These are phyloP conservation scores for Hypomecis atomaria DNA, from an alignment of 2,888 invertebrate genomes.

Conservation along the genomic window DNA sequence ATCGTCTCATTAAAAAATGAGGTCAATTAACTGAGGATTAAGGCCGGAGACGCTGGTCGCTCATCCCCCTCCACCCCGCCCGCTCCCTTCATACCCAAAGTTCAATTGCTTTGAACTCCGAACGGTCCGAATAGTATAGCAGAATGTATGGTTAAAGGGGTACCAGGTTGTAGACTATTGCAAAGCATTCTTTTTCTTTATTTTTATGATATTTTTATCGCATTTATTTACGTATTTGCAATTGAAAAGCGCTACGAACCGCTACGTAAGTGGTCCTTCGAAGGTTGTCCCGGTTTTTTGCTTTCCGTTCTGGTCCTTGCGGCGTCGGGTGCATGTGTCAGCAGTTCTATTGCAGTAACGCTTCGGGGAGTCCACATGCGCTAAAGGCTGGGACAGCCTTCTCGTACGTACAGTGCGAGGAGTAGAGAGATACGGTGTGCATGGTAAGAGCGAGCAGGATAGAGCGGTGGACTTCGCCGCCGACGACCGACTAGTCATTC, in stretches of 20 bases:
- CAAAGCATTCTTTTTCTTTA: constrained; percentile 71
- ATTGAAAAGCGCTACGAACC: constrained; percentile 70
- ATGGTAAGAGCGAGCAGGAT: constrained; percentile 53
- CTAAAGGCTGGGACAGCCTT: constrained; percentile 81
- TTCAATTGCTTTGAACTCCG: constrained; percentile 78
- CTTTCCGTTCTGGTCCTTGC: constrained; percentile 81
- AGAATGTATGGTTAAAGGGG: constrained; percentile 82
- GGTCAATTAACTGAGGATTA: constrained; percentile 81
- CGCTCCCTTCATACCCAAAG: constrained; percentile 51
- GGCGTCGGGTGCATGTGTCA: constrained; percentile 76
- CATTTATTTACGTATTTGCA: constrained; percentile 79
- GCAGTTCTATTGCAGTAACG: constrained; percentile 53
- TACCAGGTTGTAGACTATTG: constrained; percentile 82
- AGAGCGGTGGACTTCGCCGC: constrained; percentile 30
- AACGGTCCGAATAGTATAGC: constrained; percentile 70
- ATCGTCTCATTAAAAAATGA: constrained; percentile 73
- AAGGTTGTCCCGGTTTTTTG: constrained; percentile 86
- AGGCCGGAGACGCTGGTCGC: constrained; percentile 72
- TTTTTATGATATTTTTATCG: constrained; percentile 78
- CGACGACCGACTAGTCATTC: constrained; percentile 33
- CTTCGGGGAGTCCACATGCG: constrained; percentile 58
- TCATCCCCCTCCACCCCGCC: constrained; percentile 51
- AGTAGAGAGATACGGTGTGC: constrained; percentile 61
- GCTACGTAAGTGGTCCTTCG: constrained; percentile 81
- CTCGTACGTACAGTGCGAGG: constrained; percentile 60